Percentiles rank a stretch among this genome's conserved stretches.
These are phyloP conservation scores for Chironomus riparius DNA, from an alignment of 2,888 invertebrate genomes.

Conservation along the genomic window DNA sequence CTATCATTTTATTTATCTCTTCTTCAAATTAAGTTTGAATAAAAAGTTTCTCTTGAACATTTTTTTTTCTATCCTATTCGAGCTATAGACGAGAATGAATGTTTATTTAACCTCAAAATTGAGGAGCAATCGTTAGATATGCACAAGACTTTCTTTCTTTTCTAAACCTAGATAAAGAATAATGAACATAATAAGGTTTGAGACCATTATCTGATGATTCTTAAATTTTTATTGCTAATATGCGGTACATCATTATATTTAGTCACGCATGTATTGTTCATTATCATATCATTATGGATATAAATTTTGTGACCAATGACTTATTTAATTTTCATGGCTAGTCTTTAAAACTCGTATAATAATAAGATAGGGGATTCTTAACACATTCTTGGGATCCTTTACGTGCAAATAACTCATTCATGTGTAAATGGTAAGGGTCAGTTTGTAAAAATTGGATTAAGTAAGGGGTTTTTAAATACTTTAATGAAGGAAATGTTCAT, in stretches of 20 bases:
- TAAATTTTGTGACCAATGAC: too few relatives aligned
- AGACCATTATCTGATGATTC: constrained; percentile 12
- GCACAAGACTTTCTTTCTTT: neutral
- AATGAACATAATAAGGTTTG: neutral
- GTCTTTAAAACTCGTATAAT: too few relatives aligned
- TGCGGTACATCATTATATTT: neutral
- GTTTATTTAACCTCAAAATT: constrained; percentile 20
- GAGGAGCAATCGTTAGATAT: constrained; percentile 3
- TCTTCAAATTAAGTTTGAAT: neutral
- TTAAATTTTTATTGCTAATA: neutral
- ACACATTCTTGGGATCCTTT: too few relatives aligned
- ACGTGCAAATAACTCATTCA: too few relatives aligned
- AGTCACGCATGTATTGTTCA: neutral
- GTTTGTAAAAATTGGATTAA: too few relatives aligned
- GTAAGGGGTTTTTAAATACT: too few relatives aligned
- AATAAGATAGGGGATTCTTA: too few relatives aligned
- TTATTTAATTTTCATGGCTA: too few relatives aligned
- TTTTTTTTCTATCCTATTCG: neutral
- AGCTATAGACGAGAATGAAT: neutral
- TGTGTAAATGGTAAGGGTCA: too few relatives aligned
- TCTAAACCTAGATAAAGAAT: neutral
- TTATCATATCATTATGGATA: too few relatives aligned
- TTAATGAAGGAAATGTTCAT: too few relatives aligned
- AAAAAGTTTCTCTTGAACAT: too few relatives aligned
- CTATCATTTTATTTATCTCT: neutral